Conservation (phyloP, 1,140 invertebrate species). For the Drosophila nasuta region DNA sequence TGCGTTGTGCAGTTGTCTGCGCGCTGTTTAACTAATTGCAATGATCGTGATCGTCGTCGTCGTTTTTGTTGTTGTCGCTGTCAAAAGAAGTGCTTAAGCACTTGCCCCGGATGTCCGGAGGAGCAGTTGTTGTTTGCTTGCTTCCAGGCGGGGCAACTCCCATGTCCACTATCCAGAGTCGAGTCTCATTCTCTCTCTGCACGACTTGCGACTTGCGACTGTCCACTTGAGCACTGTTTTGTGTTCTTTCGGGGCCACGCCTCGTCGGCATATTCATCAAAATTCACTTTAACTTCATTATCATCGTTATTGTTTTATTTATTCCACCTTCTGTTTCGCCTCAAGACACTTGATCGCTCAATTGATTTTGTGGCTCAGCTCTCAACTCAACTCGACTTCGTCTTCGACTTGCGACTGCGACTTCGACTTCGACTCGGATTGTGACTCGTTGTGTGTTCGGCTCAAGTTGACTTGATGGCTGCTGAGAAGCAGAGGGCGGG, state of each 20-base stretch:
- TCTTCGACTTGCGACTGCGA: neutral
- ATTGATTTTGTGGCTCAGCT: conserved; percentile 76
- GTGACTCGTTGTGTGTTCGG: neutral
- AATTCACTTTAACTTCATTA: conserved; percentile 85
- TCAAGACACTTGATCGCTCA: conserved; percentile 85
- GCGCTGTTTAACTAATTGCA: conserved; percentile 25
- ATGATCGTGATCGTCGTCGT: conserved; percentile 13
- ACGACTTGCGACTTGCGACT: neutral
- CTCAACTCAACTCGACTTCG: conserved; percentile 1
- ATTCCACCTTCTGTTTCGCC: conserved; percentile 85
- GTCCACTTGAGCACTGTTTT: conserved; percentile 41
- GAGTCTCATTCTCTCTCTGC: neutral
- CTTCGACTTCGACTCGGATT: conserved; percentile 2
- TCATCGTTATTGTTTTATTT: conserved; percentile 85
- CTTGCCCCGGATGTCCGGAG: conserved; percentile 68
- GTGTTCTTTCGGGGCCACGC: conserved; percentile 59
- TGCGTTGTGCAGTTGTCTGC: neutral
- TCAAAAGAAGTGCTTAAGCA: conserved; percentile 8
- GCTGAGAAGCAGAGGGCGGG: neutral
- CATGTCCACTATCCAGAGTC: conserved; percentile 35
- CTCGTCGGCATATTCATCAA: conserved; percentile 80
- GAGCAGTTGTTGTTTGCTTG: conserved; percentile 27
- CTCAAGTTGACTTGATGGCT: conserved; percentile 5
- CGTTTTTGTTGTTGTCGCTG: neutral
- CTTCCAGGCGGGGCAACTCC: conserved; percentile 36